Evolutionary conservation across 2,888 invertebrate species (phyloP).

Genomic region (Craniophora ligustri): DNA sequence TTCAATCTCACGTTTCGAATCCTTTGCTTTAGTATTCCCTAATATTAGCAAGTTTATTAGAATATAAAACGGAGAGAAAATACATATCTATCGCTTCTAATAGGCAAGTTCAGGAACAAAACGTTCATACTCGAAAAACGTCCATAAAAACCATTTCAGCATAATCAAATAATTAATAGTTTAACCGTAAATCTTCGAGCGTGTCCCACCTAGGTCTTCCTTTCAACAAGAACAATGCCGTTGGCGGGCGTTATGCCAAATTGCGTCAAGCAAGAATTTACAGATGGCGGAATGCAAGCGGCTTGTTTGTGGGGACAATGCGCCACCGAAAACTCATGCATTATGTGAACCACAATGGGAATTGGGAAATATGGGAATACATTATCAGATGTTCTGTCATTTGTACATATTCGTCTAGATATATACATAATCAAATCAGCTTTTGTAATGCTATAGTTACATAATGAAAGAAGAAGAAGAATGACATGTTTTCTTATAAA

Average conservation of each 20-base stretch:
- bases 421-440: too few species aligned
- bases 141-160: slow-evolving; percentile 6
- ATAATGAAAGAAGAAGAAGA: too few species aligned
- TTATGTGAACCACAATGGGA: slow-evolving; percentile 58
- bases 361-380: slow-evolving; percentile 56
- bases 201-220: slow-evolving; percentile 58
- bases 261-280: slow-evolving; percentile 71
- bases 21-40: too few species aligned
- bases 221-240: slow-evolving; percentile 63
- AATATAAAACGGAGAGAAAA: not conserved
- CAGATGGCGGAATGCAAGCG: slow-evolving; percentile 66
- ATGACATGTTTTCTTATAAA: too few species aligned
- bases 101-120: not conserved
- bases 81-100: not conserved
- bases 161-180: slow-evolving; percentile 24
- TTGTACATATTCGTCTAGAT: too few species aligned
- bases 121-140: not conserved
- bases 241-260: slow-evolving; percentile 73
- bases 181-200: slow-evolving; percentile 52
- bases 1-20: too few species aligned
- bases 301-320: slow-evolving; percentile 61
- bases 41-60: too few species aligned
- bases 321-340: slow-evolving; percentile 59
- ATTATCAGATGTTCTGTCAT: slow-evolving; percentile 25
- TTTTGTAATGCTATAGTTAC: too few species aligned